A percentile compares a stretch with the other conserved stretches of the same genome.
phyloP scores from a whole-genome alignment of 1,140 invertebrate species.

The Notospermus geniculatus region DNA sequence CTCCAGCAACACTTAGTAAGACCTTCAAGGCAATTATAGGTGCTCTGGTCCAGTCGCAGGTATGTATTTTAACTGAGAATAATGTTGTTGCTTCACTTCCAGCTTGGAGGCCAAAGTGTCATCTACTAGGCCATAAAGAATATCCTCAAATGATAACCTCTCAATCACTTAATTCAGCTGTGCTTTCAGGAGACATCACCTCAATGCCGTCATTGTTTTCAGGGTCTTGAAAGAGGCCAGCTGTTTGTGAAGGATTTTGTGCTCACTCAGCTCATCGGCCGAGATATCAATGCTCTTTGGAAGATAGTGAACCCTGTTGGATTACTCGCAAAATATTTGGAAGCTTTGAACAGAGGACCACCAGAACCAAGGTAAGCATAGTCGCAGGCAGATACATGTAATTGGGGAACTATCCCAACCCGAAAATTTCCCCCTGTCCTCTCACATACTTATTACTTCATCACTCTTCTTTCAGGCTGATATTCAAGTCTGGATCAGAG shows the following conservation, averaged over 20 bases:
- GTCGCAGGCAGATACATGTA: too few relatives aligned
- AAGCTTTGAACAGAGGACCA: constrained; percentile 58
- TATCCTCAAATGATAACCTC: too few relatives aligned
- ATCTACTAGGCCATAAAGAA: too few relatives aligned
- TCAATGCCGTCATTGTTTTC: too few relatives aligned
- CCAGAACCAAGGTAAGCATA: constrained; percentile 67
- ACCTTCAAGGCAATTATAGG: constrained; percentile 80
- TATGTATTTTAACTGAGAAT: too few relatives aligned
- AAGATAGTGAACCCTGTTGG: constrained; percentile 71
- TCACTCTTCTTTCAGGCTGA: constrained; percentile 61
- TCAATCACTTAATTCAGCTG: too few relatives aligned
- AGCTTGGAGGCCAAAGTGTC: too few relatives aligned
- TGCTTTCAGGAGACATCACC: too few relatives aligned
- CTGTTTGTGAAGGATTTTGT: constrained; percentile 85
- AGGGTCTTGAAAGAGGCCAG: constrained; percentile 63
- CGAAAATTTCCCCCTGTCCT: too few relatives aligned
- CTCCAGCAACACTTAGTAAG: constrained; percentile 66
- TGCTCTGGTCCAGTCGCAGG: constrained; percentile 61
- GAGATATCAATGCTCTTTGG: constrained; percentile 79
- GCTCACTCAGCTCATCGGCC: constrained; percentile 72
- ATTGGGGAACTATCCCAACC: too few relatives aligned
- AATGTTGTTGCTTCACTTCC: too few relatives aligned
- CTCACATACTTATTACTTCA: too few relatives aligned
- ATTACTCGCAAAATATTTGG: constrained; percentile 65
- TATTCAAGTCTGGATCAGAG: constrained; percentile 72